Conservation (phyloP, 1,140 invertebrate genomes). For the Ditylenchus dipsaci region DNA sequence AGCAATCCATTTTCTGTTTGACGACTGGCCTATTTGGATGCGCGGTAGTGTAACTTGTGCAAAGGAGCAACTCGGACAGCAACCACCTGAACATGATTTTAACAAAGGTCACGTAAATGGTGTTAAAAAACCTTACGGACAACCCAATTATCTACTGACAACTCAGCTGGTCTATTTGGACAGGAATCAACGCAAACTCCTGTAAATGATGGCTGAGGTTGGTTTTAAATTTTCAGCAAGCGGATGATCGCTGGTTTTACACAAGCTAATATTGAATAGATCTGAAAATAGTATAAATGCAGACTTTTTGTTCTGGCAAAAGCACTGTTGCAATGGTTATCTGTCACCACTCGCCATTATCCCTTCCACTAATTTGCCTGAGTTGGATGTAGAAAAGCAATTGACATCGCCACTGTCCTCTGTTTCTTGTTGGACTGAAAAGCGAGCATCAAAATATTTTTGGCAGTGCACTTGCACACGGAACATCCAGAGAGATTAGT, state of each 20-base stretch:
- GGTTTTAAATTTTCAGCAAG: no score
- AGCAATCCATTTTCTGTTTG: not conserved
- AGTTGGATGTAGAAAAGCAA: not conserved
- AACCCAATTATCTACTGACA: constrained; percentile 16
- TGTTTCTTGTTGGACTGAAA: not conserved
- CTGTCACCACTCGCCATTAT: constrained; percentile 36
- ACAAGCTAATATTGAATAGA: no score
- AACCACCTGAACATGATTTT: constrained; percentile 10
- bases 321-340: constrained; percentile 25
- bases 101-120: no score
- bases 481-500: constrained; percentile 58
- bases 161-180: constrained; percentile 18
- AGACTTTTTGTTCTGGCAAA: constrained; percentile 22
- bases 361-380: constrained; percentile 12
- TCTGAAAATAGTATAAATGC: no score
- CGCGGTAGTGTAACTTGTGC: not conserved
- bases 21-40: not conserved
- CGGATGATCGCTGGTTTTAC: no score
- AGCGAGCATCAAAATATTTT: constrained; percentile 1
- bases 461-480: constrained; percentile 58
- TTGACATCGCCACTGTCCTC: not conserved
- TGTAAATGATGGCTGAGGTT: no score
- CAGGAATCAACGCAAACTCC: constrained; percentile 35
- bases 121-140: constrained; percentile 13
- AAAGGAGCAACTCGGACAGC: constrained; percentile 14